These are phyloP conservation scores for Paradoxurus hermaphroditus DNA, from an alignment of 2,113 vertebrate genomes.

Conservation along the genomic window DNA sequence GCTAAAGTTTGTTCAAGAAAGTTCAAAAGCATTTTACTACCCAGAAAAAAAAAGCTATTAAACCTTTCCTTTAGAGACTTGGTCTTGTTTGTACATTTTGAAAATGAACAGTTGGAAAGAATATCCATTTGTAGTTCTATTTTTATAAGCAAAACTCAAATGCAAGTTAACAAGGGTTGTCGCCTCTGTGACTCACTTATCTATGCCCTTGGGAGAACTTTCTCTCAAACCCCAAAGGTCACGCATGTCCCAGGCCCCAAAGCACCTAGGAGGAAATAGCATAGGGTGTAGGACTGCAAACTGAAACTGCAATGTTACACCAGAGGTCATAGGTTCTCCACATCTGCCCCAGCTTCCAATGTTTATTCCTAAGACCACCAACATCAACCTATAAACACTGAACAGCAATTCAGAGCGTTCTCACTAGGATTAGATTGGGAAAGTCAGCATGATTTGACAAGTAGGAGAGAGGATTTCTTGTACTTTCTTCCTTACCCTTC, in stretches of 20 bases:
- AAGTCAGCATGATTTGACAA: neutral
- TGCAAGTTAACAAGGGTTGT: neutral
- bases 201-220: neutral
- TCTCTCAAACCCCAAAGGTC: constrained; percentile 29
- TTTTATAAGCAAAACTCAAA: constrained; percentile 20
- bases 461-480: neutral
- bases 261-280: neutral
- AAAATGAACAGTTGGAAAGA: neutral
- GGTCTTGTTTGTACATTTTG: neutral
- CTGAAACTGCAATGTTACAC: neutral
- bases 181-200: neutral
- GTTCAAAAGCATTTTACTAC: neutral
- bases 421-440: neutral
- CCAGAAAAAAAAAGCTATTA: neutral
- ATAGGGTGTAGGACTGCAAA: neutral
- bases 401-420: neutral
- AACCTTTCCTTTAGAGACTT: constrained; percentile 12
- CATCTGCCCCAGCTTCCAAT: neutral
- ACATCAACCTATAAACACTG: neutral
- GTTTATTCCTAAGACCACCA: neutral
- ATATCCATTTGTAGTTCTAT: neutral
- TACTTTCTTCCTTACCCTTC: neutral
- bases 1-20: neutral
- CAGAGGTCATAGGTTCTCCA: neutral
- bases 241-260: neutral